A percentile compares a stretch with the other conserved stretches of the same genome.
phyloP scores from a whole-genome alignment of 2,797 vertebrate genomes.

The Phalloptychus januarius region DNA sequence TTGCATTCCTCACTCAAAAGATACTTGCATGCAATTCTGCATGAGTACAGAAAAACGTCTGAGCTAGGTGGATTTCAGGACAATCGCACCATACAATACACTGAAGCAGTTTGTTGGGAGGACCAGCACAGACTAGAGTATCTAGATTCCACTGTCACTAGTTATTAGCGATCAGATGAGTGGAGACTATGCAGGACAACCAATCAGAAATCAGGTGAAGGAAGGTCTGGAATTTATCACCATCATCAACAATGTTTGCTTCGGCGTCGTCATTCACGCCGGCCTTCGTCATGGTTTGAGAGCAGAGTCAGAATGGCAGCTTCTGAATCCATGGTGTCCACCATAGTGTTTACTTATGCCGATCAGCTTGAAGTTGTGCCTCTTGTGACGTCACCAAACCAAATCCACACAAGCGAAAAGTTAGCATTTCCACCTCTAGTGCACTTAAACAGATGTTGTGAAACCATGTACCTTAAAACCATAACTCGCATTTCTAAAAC shows the following conservation, averaged over 20 bases:
- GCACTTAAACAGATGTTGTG: not conserved
- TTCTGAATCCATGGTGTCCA: not conserved
- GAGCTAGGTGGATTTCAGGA: not conserved
- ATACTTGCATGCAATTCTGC: not conserved
- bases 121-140: not conserved
- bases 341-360: not conserved
- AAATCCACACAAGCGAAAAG: not conserved
- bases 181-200: not conserved
- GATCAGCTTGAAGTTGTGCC: not conserved
- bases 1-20: not conserved
- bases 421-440: not conserved
- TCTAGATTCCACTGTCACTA: not conserved
- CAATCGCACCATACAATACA: not conserved
- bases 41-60: not conserved
- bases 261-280: no score
- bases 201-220: not conserved
- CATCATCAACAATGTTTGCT: not conserved
- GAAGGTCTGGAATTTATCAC: not conserved
- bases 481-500: conserved; percentile 7
- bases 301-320: not conserved
- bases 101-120: not conserved
- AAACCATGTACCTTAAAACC: not conserved
- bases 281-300: not conserved
- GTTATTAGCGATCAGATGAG: not conserved
- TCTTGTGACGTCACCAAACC: not conserved